Evolutionary conservation across 2,888 invertebrate genomes (phyloP).

Genomic region (Acleris cristana): DNA sequence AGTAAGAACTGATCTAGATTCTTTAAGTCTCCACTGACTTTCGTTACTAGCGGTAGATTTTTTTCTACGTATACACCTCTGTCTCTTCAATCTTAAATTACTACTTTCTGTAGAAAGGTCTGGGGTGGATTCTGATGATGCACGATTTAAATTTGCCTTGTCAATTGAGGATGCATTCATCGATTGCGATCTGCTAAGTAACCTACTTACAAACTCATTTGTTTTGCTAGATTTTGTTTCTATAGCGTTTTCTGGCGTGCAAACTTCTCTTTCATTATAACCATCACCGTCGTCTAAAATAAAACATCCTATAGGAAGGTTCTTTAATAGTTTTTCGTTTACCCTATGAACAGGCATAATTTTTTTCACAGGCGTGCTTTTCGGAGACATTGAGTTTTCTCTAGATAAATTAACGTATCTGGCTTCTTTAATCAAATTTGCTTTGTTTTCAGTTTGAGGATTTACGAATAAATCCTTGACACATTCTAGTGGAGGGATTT

Average conservation of each 20-base stretch:
- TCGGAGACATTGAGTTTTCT: conserved; percentile 76
- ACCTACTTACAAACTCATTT: conserved; percentile 54
- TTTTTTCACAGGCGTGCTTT: conserved; percentile 66
- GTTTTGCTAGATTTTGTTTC: conserved; percentile 46
- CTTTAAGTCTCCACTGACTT: conserved; percentile 62
- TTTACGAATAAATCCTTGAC: conserved; percentile 74
- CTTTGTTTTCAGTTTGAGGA: conserved; percentile 70
- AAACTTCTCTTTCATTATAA: conserved; percentile 79
- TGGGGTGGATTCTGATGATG: conserved; percentile 71
- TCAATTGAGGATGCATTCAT: conserved; percentile 60
- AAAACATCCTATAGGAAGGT: conserved; percentile 76
- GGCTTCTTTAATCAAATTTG: conserved; percentile 75
- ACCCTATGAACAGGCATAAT: conserved; percentile 63
- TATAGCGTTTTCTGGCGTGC: conserved; percentile 67
- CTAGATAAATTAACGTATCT: conserved; percentile 72
- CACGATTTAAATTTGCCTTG: conserved; percentile 55
- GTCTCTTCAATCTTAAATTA: conserved; percentile 77
- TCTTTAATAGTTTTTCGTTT: conserved; percentile 70
- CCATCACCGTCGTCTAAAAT: conserved; percentile 77
- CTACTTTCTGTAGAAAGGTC: conserved; percentile 63
- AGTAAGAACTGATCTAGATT: conserved; percentile 65
- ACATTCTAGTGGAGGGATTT: conserved; percentile 59
- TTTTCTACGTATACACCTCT: conserved; percentile 83
- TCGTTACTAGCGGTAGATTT: conserved; percentile 76
- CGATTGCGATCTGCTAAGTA: conserved; percentile 67